Conservation (phyloP, 1,140 invertebrate genomes). For the Trichonephila inaurata region DNA sequence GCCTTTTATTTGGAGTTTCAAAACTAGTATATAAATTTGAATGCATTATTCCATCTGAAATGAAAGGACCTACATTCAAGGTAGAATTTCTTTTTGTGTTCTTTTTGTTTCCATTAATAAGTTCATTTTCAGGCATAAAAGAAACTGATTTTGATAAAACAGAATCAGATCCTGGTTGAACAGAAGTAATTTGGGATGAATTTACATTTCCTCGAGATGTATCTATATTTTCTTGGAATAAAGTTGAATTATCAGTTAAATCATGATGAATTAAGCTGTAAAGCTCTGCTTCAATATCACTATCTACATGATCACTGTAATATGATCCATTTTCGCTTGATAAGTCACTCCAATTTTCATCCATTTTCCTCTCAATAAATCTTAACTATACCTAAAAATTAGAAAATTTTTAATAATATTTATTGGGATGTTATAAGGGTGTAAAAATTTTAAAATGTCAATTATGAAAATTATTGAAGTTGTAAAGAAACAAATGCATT, state of each 20-base stretch:
- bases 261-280: slow-evolving; percentile 69
- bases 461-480: no score
- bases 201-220: background rate
- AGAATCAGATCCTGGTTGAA: background rate
- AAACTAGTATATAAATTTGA: background rate
- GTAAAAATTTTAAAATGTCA: no score
- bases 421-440: no score
- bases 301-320: slow-evolving; percentile 59
- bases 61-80: background rate
- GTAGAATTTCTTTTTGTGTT: background rate
- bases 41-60: background rate
- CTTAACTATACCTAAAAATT: no score
- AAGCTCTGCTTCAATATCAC: slow-evolving; percentile 74
- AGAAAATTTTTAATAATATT: no score
- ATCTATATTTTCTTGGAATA: background rate
- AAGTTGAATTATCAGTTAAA: background rate
- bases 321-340: background rate
- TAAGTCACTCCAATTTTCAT: background rate
- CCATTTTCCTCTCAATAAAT: background rate
- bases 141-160: background rate
- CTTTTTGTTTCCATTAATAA: background rate
- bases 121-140: background rate
- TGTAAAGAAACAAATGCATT: no score
- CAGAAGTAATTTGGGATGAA: background rate
- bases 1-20: background rate